Evolutionary conservation across 1,140 invertebrate genomes (phyloP).

Genomic region (Trichonephila clavata): DNA sequence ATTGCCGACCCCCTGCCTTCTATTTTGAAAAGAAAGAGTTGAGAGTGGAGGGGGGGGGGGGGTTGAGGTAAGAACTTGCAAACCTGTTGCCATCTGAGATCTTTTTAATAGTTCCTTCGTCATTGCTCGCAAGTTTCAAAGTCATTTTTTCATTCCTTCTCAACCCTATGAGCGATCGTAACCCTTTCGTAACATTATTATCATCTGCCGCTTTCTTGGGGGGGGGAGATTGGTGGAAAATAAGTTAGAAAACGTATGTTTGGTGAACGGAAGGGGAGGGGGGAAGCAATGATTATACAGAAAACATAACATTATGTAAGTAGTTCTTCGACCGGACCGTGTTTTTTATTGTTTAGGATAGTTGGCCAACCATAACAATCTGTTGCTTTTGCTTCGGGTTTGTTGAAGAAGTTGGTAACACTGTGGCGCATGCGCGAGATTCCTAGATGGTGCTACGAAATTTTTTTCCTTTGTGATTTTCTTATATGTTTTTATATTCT

Average conservation of each 20-base stretch:
- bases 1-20: constrained; percentile 64
- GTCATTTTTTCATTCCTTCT: constrained; percentile 60
- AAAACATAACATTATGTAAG: constrained; percentile 34
- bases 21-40: constrained; percentile 27
- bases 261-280: background rate
- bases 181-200: constrained; percentile 50
- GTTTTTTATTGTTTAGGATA: background rate
- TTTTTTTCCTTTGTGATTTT: background rate
- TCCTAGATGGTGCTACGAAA: background rate
- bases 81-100: constrained; percentile 66
- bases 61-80: constrained; percentile 41
- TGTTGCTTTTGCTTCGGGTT: background rate
- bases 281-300: background rate
- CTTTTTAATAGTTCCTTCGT: constrained; percentile 69
- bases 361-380: constrained; percentile 28
- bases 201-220: constrained; percentile 19
- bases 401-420: background rate
- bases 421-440: background rate
- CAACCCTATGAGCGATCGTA: constrained; percentile 37
- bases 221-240: background rate
- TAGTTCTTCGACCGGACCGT: constrained; percentile 29
- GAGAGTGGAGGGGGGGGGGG: constrained; percentile 7
- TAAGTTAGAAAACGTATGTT: constrained; percentile 12
- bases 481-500: background rate
- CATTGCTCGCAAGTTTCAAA: constrained; percentile 62